These are phyloP conservation scores for Corythornis cristatus DNA, from an alignment of 2,113 vertebrate genomes.

Conservation along the genomic window DNA sequence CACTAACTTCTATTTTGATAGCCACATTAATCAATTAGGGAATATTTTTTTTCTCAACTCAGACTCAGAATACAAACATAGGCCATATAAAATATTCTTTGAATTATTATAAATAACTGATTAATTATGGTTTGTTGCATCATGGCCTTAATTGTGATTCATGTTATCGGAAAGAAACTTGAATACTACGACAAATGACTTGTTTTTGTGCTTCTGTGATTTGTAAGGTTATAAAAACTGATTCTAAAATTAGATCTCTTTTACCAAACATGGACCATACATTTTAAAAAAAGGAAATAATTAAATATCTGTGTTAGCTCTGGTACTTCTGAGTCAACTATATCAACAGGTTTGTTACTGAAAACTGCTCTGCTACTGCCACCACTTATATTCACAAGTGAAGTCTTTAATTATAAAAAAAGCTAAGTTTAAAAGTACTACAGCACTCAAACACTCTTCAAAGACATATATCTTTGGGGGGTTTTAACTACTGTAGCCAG, in stretches of 20 bases:
- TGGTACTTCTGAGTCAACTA: neutral
- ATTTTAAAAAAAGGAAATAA: neutral
- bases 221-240: neutral
- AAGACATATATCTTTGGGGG: neutral
- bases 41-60: neutral
- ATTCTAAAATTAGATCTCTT: neutral
- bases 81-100: neutral
- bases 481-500: neutral
- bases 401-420: neutral
- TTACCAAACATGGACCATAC: neutral
- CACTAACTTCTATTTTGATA: neutral
- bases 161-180: neutral
- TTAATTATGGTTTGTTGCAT: neutral
- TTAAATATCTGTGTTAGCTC: neutral
- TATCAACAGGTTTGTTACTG: neutral
- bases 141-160: neutral
- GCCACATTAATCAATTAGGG: neutral
- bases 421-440: neutral
- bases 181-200: neutral
- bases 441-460: neutral
- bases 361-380: neutral
- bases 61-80: neutral
- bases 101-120: neutral
- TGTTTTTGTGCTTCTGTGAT: neutral
- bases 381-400: neutral